phyloP scores from a whole-genome alignment of 1,140 invertebrate species.

The Zaprionus africanus region DNA sequence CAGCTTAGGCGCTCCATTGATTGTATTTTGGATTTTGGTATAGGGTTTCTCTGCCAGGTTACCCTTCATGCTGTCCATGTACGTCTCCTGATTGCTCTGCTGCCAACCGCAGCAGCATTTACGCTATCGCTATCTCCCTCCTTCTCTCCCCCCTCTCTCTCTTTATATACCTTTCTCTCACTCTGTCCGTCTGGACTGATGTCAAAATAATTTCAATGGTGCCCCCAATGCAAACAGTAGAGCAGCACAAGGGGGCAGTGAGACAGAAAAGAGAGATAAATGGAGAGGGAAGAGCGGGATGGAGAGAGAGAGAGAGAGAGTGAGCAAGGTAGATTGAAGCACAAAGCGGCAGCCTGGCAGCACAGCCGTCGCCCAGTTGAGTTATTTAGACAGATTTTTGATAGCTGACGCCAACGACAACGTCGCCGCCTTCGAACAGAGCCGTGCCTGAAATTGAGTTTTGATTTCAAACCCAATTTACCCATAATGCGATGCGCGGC shows the following conservation, averaged over 20 bases:
- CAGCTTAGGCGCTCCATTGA: constrained; percentile 38
- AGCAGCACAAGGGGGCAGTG: neutral
- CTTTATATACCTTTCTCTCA: neutral
- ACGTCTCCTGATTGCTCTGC: constrained; percentile 1
- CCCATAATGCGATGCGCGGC: constrained; percentile 50
- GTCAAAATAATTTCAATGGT: constrained; percentile 79
- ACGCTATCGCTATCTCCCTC: neutral
- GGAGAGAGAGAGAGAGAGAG: neutral
- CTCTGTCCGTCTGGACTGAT: constrained; percentile 39
- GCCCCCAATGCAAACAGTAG: constrained; percentile 52
- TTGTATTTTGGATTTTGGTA: constrained; percentile 24
- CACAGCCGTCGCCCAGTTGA: constrained; percentile 33
- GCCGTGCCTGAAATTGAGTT: constrained; percentile 69
- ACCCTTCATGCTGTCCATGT: neutral
- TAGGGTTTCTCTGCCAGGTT: constrained; percentile 12
- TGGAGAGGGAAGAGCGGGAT: neutral
- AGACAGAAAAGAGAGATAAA: neutral
- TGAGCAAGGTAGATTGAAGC: neutral
- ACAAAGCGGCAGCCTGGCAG: neutral
- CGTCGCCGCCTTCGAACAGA: neutral
- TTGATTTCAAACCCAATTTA: constrained; percentile 78
- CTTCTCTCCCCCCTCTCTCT: neutral
- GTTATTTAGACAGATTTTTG: constrained; percentile 79
- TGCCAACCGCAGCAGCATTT: constrained; percentile 18
- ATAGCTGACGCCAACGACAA: constrained; percentile 33